Evolutionary conservation across 1,140 invertebrate genomes (phyloP).

Genomic region (Lasioglossum baleicum): DNA sequence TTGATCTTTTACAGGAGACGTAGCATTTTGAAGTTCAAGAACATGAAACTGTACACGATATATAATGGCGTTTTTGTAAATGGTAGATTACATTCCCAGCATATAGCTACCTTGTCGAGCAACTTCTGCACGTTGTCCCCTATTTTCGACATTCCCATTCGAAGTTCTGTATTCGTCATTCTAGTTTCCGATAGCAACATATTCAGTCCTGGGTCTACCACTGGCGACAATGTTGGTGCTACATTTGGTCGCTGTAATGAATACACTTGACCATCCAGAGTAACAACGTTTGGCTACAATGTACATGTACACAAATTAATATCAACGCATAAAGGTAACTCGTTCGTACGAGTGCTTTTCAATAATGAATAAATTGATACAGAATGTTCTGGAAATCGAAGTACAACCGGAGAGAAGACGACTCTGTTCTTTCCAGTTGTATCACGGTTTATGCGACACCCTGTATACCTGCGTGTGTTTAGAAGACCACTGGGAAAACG

Average conservation of each 20-base stretch:
- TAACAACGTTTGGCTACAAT: slow-evolving; percentile 67
- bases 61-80: slow-evolving; percentile 37
- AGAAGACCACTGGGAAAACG: slow-evolving; percentile 52
- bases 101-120: slow-evolving; percentile 72
- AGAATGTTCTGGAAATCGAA: no score
- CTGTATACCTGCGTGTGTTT: slow-evolving; percentile 58
- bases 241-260: slow-evolving; percentile 60
- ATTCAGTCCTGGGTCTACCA: slow-evolving; percentile 72
- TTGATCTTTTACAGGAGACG: slow-evolving; percentile 64
- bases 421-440: no score
- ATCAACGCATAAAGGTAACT: not conserved
- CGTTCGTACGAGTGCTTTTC: slow-evolving; percentile 9
- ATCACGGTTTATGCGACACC: no score
- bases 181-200: slow-evolving; percentile 76
- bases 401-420: no score
- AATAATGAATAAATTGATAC: not conserved
- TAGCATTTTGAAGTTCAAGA: slow-evolving; percentile 72
- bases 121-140: slow-evolving; percentile 78
- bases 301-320: slow-evolving; percentile 9
- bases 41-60: slow-evolving; percentile 66
- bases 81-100: slow-evolving; percentile 17
- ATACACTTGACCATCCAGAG: slow-evolving; percentile 68
- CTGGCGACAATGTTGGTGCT: slow-evolving; percentile 59
- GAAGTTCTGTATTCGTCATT: slow-evolving; percentile 76
- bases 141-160: slow-evolving; percentile 78